Evolutionary conservation across 2,113 vertebrate genomes (phyloP), one percentile per base, ranked within the genome.

Genomic region (Sylvicapra grimmia): DNA sequence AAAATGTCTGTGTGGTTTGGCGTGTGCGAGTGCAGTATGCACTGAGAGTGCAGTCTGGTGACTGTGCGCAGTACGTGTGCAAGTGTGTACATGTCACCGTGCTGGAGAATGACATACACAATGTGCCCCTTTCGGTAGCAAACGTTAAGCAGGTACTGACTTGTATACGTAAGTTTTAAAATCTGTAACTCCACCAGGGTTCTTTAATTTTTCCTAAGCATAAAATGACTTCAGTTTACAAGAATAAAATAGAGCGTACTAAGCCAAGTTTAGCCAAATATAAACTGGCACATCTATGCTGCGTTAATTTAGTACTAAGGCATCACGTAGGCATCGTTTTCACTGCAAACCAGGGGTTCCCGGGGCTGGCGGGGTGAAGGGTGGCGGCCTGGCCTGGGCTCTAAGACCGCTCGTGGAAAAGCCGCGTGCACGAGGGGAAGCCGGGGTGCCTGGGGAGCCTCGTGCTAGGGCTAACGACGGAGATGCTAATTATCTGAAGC

Each of bases 91-190:
- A 33, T 54, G 86, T 51, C 79, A 21, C 86, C 27, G 23, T 10
- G 0, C 13, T 21, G 6, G 51, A 86, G 23, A 80, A 44, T 11
- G 44, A 56, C 80, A 83, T 86, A 49, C 61, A 75, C 88, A 58
- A 36, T 1, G 33, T 29, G 72, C 15, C 13, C 40, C 31, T 9
- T 83, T 96, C 36, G n/a, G 89, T 36, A 61, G 51, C 51, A 77
- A 95, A 80, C 72, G 53, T 72, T 36, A 49, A 56, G 77, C 96
- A 77, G 79, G 92, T 36, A 29, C 93, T 61, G 84, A 36, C 97
- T 40, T 59, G 89, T 27, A 44, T 4, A 44, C 36, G 95, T 68
- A 40, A 79, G 85, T 25, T 49, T 88, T n/a, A 94, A 93, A 96
- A 79, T 90, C 85, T 91, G 63, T 58, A n/a, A 89, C 79, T 93